Conservation (phyloP, 1,140 invertebrate genomes). For the Plutomurus gul region DNA sequence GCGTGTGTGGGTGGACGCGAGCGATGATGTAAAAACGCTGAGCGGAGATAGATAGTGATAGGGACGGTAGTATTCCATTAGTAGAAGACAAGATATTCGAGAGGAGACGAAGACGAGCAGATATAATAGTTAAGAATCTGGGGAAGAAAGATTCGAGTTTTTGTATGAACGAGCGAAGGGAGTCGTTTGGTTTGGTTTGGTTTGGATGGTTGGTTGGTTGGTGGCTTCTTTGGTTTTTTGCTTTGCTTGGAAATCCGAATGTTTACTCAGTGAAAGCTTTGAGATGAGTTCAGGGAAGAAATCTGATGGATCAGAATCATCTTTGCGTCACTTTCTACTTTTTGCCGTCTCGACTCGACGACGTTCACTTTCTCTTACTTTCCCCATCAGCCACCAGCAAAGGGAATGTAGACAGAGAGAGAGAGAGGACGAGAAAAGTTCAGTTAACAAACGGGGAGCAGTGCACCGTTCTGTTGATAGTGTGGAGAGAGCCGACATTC, state of each 20-base stretch:
- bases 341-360: slow-evolving; percentile 19
- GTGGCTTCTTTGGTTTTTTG: slow-evolving; percentile 28
- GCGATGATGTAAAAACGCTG: too few relatives aligned
- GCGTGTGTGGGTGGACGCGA: too few relatives aligned
- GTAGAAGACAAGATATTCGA: too few relatives aligned
- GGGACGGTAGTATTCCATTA: neutral
- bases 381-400: neutral
- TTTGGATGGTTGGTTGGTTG: slow-evolving; percentile 24
- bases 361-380: neutral
- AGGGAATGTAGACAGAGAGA: neutral
- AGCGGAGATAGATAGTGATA: neutral
- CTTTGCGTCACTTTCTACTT: slow-evolving; percentile 28
- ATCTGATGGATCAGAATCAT: slow-evolving; percentile 48
- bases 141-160: neutral
- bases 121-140: neutral
- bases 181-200: slow-evolving; percentile 2
- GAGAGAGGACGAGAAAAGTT: too few relatives aligned
- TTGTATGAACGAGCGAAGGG: neutral
- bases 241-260: slow-evolving; percentile 37
- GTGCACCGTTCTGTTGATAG: too few relatives aligned
- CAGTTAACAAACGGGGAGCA: too few relatives aligned
- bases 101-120: neutral
- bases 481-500: too few relatives aligned
- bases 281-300: slow-evolving; percentile 46
- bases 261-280: slow-evolving; percentile 49